These are phyloP conservation scores for Hypsibius dujardini DNA, from an alignment of 1,140 invertebrate species.

Conservation along the genomic window DNA sequence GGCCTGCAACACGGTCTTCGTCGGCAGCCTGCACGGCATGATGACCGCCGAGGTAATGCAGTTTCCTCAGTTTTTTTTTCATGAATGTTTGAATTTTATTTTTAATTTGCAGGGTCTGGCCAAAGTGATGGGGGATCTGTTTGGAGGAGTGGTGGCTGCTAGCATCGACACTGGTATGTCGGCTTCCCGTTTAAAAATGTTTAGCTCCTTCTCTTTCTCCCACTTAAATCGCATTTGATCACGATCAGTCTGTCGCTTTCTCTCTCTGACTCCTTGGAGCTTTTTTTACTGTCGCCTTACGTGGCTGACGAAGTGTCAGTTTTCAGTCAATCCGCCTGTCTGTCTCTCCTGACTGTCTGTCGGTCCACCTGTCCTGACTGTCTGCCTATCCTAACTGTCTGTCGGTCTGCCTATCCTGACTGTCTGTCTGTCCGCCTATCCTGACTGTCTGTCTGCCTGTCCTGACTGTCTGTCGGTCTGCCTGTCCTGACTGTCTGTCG, in stretches of 20 bases:
- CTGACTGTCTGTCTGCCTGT: too few relatives aligned
- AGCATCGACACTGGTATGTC: not conserved
- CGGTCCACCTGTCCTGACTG: not conserved
- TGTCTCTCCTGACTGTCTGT: not conserved
- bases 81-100: too few relatives aligned
- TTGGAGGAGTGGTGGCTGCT: slow-evolving; percentile 32
- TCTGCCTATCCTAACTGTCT: not conserved
- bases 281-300: not conserved
- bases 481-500: too few relatives aligned
- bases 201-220: not conserved
- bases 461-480: too few relatives aligned
- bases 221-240: not conserved
- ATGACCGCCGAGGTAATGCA: slow-evolving; percentile 47
- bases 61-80: too few relatives aligned
- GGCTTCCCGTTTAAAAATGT: too few relatives aligned
- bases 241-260: not conserved
- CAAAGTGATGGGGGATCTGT: too few relatives aligned
- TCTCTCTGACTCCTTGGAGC: not conserved
- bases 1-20: slow-evolving; percentile 67
- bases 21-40: slow-evolving; percentile 91
- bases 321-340: not conserved
- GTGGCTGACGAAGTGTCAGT: not conserved
- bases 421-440: too few relatives aligned
- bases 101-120: slow-evolving; percentile 42
- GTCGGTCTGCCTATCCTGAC: too few relatives aligned